phyloP scores from a whole-genome alignment of 2,113 vertebrate species.

The Myotis brandtii region DNA sequence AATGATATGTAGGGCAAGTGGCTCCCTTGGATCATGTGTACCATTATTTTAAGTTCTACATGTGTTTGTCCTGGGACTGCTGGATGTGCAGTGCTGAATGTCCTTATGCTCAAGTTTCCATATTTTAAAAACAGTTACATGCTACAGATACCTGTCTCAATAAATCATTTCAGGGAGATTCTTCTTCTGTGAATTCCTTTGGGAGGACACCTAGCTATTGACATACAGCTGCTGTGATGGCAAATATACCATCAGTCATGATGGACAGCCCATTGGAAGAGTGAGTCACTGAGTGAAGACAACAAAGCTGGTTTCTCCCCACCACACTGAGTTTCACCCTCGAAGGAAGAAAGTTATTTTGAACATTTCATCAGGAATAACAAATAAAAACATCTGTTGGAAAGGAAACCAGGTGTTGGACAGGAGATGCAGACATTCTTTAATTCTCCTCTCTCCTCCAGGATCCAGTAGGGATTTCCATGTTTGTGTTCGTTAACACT shows the following conservation, averaged over 20 bases:
- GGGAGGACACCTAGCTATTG: not conserved
- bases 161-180: not conserved
- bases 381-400: slow-evolving; percentile 60
- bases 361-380: slow-evolving; percentile 22
- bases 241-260: fast-evolving
- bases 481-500: slow-evolving; percentile 68
- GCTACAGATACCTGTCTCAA: not conserved
- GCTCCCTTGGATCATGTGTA: not conserved
- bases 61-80: not conserved
- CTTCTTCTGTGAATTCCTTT: not conserved
- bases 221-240: not conserved
- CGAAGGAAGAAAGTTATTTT: not conserved
- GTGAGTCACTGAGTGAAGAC: not conserved
- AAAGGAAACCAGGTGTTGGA: slow-evolving; percentile 36
- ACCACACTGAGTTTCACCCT: not conserved
- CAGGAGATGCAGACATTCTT: not conserved
- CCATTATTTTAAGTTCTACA: not conserved
- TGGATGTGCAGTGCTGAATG: not conserved
- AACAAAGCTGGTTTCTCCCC: not conserved
- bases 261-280: not conserved
- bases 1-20: not conserved
- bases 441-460: slow-evolving; percentile 55
- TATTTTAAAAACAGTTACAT: not conserved
- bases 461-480: slow-evolving; percentile 47
- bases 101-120: not conserved